A percentile compares a stretch with the other conserved stretches of the same genome.
These are phyloP conservation scores for Penaeus chinensis DNA, from an alignment of 1,140 invertebrate species.

Conservation along the genomic window DNA sequence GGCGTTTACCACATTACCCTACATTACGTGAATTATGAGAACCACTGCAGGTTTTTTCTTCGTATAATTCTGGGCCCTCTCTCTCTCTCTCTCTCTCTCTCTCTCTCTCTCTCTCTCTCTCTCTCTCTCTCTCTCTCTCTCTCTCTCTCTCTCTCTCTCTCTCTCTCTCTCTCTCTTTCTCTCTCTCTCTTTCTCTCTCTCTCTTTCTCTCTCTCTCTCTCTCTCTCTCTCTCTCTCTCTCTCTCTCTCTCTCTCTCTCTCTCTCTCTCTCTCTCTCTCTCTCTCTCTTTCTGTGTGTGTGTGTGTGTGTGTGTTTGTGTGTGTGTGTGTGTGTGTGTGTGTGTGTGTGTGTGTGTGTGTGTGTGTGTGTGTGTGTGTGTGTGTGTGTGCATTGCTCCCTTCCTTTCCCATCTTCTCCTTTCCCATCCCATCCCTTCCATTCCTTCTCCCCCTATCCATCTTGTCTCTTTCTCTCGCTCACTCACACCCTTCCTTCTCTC, in stretches of 20 bases:
- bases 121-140: neutral
- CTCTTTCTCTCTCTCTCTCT: neutral
- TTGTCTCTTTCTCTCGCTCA: neutral
- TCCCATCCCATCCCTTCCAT: neutral
- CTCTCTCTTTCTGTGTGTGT: no score
- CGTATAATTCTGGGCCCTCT: slow-evolving; percentile 38
- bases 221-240: neutral
- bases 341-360: neutral
- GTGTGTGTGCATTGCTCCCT: neutral
- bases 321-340: neutral
- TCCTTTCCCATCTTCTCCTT: neutral
- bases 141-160: neutral
- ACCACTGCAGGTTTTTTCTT: slow-evolving; percentile 17
- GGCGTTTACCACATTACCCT: neutral
- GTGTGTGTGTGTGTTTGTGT: no score
- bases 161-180: neutral
- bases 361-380: neutral
- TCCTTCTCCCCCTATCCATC: neutral
- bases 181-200: neutral
- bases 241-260: neutral
- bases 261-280: neutral
- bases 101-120: neutral
- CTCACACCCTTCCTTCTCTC: neutral
- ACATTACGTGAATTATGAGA: neutral
- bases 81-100: neutral